Percentiles rank a stretch among this genome's conserved stretches.
Conservation (phyloP, 1,140 invertebrate genomes). For the Ceratosolen solmsi region DNA sequence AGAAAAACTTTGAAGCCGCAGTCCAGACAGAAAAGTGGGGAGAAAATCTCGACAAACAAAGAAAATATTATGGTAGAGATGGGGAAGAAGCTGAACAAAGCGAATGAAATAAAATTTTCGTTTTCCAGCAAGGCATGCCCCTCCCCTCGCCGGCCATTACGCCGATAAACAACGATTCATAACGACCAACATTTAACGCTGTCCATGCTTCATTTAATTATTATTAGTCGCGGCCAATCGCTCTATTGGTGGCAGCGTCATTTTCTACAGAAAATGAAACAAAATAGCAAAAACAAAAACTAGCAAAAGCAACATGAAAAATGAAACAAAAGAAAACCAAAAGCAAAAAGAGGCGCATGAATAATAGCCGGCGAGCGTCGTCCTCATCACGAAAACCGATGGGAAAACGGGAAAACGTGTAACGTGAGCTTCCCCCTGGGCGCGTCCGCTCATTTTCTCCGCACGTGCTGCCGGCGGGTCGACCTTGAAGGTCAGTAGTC, state of each 20-base stretch:
- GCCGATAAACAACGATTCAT: too few species aligned
- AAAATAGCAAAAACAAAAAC: background rate
- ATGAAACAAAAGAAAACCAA: background rate
- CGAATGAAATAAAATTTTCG: background rate
- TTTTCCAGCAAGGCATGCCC: background rate
- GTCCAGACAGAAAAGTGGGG: background rate
- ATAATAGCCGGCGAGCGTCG: too few species aligned
- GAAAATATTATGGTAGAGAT: slow-evolving; percentile 17
- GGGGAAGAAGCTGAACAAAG: slow-evolving; percentile 3
- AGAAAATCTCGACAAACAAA: background rate
- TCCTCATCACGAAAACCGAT: background rate
- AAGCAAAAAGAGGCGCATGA: background rate
- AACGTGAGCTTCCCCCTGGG: too few species aligned
- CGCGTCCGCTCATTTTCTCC: background rate
- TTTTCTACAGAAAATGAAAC: too few species aligned
- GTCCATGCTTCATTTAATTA: too few species aligned
- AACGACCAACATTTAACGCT: too few species aligned
- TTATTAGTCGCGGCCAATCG: too few species aligned
- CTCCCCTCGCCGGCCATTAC: too few species aligned
- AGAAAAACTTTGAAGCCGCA: slow-evolving; percentile 3
- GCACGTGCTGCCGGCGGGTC: slow-evolving; percentile 11
- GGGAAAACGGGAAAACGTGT: background rate
- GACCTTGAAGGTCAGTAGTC: slow-evolving; percentile 21
- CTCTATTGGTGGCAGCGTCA: too few species aligned
- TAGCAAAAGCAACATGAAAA: background rate